phyloP scores from a whole-genome alignment of 2,113 vertebrate species.

The Scomber colias region DNA sequence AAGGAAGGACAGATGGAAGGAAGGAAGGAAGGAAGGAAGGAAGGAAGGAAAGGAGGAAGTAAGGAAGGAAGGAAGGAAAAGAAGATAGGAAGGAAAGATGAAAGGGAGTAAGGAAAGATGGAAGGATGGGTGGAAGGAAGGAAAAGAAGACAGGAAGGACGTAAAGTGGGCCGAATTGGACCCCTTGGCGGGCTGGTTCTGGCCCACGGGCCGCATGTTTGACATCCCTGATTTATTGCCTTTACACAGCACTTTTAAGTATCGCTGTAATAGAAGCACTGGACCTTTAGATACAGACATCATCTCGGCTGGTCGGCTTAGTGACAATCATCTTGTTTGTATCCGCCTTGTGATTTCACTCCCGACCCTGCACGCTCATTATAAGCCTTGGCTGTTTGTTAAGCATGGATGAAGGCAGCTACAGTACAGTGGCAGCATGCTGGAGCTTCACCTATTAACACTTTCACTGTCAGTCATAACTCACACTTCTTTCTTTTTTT shows the following conservation, averaged over 20 bases:
- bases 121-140: too few relatives aligned
- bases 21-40: too few relatives aligned
- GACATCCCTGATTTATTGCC: background rate
- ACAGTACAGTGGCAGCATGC: conserved; percentile 14
- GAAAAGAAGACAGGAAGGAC: too few relatives aligned
- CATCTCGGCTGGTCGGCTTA: background rate
- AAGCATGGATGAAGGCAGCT: conserved; percentile 49
- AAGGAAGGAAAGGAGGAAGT: too few relatives aligned
- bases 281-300: conserved; percentile 1
- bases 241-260: background rate
- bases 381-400: conserved; percentile 43
- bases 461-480: conserved; percentile 35
- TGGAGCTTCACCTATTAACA: conserved; percentile 51
- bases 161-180: too few relatives aligned
- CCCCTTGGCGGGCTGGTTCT: too few relatives aligned
- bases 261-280: background rate
- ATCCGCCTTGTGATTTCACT: background rate
- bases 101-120: too few relatives aligned
- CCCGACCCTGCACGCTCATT: conserved; percentile 33
- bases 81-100: too few relatives aligned
- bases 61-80: too few relatives aligned
- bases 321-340: conserved; percentile 23
- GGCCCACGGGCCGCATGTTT: too few relatives aligned
- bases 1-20: too few relatives aligned
- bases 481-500: conserved; percentile 1